These are phyloP conservation scores for Apocheima hispidaria DNA, from an alignment of 2,888 invertebrate species.

Conservation along the genomic window DNA sequence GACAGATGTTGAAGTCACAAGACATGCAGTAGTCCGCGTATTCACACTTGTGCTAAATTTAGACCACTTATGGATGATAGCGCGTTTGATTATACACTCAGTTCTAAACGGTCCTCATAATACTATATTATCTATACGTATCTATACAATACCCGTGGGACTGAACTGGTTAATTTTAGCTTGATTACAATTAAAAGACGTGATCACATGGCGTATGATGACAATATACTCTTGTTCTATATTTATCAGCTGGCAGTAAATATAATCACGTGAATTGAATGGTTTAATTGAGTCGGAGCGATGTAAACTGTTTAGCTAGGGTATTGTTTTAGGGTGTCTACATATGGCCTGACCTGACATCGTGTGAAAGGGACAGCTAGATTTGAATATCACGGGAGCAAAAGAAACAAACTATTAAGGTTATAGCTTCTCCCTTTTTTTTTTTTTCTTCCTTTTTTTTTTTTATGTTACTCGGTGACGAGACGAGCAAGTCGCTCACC, in stretches of 20 bases:
- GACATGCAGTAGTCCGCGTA: constrained; percentile 66
- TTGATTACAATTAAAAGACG: constrained; percentile 61
- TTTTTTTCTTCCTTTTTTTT: too few relatives aligned
- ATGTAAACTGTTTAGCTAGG: constrained; percentile 9
- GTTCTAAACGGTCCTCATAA: constrained; percentile 27
- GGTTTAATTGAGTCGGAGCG: constrained; percentile 1
- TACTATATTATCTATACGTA: constrained; percentile 13
- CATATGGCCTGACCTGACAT: too few relatives aligned
- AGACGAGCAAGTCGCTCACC: too few relatives aligned
- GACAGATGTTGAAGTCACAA: constrained; percentile 65
- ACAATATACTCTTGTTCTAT: constrained; percentile 44
- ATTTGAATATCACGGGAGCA: too few relatives aligned
- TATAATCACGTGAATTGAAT: constrained; percentile 23
- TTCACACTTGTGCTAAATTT: constrained; percentile 75
- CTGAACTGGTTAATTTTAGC: constrained; percentile 63
- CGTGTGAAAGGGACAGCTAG: too few relatives aligned
- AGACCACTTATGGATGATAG: constrained; percentile 72
- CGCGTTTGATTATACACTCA: constrained; percentile 65
- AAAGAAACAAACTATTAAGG: too few relatives aligned
- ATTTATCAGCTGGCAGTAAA: constrained; percentile 27
- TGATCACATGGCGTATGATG: constrained; percentile 58
- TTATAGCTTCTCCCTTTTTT: too few relatives aligned
- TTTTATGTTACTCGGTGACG: too few relatives aligned
- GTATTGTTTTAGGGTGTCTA: constrained; percentile 18
- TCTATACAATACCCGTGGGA: constrained; percentile 48